Evolutionary conservation across 2,888 invertebrate genomes (phyloP), one percentile per base, ranked within the genome.

Genomic region (Azorinus chamasolen): DNA sequence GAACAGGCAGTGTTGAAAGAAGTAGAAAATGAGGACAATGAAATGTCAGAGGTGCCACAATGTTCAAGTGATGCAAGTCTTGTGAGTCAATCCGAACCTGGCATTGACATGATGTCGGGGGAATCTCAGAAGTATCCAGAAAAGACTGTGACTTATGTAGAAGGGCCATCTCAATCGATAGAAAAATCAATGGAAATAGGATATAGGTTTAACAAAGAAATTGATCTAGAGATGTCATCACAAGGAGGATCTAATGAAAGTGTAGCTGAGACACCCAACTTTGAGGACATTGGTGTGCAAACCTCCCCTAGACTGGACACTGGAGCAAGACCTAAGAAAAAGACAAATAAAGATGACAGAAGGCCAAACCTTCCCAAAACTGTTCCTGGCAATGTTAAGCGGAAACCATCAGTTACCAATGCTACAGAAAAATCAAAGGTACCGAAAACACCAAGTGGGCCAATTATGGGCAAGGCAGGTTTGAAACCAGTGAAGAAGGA

Each of bases 391-490:
- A 27, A n/a, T 14, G 22, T 10, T 22, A 55, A 50, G 10, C 32
- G 4, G 32, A 32, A 32, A 32, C 32, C 32, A 32, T 4, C 10
- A 6, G 32, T 4, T 6, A 32, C 32, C 32, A 63, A 53, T 22
- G 32, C 24, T 32, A 32, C 32, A 32, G 32, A 32, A 4, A 32
- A 32, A 6, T 4, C 5, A 4, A 32, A 32, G 10, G 27, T 18
- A 27, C 16, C 59, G 8, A 68, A 68, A 20, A 58, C 68, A 24
- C 58, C 58, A 10, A 68, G 59, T 68, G 59, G 59, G 25, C 59
- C 68, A 48, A 59, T 68, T n/a, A 68, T 58, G 51, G 64, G 59
- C 16, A 54, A 24, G n/a, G 24, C 63, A 20, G 63, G 64, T 14
- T 12, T 50, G 8, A 55, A 57, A 22, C 51, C 43, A 27, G 18